Conservation (phyloP, 2,888 invertebrate genomes). For the Brachyopa scutellaris region DNA sequence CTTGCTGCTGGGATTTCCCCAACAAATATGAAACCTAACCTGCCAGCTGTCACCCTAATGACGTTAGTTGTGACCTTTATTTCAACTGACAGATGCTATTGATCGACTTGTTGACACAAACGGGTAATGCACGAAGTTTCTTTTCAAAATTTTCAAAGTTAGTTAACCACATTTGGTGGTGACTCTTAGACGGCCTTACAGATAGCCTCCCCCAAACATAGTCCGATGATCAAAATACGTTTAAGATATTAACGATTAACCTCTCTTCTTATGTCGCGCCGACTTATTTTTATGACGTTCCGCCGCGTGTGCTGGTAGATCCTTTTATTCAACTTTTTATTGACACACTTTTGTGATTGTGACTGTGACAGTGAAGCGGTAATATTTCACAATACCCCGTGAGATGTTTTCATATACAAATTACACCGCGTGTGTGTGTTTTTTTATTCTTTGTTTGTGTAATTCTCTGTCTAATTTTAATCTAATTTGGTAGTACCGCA, state of each 20-base stretch:
- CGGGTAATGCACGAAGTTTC: too few relatives aligned
- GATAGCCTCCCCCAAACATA: too few relatives aligned
- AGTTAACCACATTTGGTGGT: neutral
- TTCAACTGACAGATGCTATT: neutral
- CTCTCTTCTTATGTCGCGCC: too few relatives aligned
- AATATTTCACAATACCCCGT: slow-evolving; percentile 5
- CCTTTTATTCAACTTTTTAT: too few relatives aligned
- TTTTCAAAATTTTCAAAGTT: too few relatives aligned
- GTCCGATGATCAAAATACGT: too few relatives aligned
- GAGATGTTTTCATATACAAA: slow-evolving; percentile 3
- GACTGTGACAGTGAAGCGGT: neutral
- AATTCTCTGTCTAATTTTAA: slow-evolving; percentile 19
- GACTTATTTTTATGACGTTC: neutral
- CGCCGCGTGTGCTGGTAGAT: neutral
- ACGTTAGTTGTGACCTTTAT: neutral
- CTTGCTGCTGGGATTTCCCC: neutral
- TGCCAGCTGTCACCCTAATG: neutral
- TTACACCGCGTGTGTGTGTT: neutral
- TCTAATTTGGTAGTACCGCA: neutral
- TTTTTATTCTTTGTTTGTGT: too few relatives aligned
- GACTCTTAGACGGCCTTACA: neutral
- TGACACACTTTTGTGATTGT: too few relatives aligned
- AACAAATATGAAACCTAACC: neutral
- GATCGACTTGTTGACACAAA: neutral
- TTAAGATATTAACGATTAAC: too few relatives aligned